Conservation (phyloP, 2,113 vertebrate species). For the Ammodytes dubius region DNA sequence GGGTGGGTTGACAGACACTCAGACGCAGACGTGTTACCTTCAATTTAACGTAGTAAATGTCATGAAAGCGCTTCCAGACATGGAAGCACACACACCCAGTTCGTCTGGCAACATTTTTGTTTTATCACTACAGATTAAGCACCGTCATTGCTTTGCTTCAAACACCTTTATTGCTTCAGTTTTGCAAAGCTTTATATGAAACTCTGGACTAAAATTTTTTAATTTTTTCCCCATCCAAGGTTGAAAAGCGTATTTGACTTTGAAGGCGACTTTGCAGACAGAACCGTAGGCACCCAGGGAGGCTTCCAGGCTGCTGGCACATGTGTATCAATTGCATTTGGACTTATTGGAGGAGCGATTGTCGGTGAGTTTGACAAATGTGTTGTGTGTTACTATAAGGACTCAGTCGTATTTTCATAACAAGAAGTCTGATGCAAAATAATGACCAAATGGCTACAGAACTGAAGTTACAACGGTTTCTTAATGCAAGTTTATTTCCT, state of each 20-base stretch:
- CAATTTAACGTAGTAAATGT: neutral
- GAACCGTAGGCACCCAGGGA: slow-evolving; percentile 85
- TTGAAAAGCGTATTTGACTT: slow-evolving; percentile 84
- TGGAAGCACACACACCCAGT: neutral
- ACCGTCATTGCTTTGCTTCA: neutral
- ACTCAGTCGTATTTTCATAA: neutral
- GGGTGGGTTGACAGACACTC: slow-evolving; percentile 84
- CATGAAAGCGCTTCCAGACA: neutral
- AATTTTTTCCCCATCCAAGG: slow-evolving; percentile 72
- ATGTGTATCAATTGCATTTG: slow-evolving; percentile 90
- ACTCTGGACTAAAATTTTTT: neutral
- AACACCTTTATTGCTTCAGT: too few species aligned
- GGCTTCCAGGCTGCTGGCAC: slow-evolving; percentile 91
- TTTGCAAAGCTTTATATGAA: neutral
- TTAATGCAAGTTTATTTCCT: neutral
- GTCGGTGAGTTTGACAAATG: slow-evolving; percentile 87
- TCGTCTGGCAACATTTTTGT: neutral
- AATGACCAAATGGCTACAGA: neutral
- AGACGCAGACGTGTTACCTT: neutral
- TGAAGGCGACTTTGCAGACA: slow-evolving; percentile 26
- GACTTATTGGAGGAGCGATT: slow-evolving; percentile 88
- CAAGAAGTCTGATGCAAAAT: neutral
- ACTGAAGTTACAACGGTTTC: neutral
- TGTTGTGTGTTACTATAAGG: neutral
- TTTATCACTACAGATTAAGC: neutral